Conservation (phyloP, 2,888 invertebrate genomes). For the Hartigia nigra region DNA sequence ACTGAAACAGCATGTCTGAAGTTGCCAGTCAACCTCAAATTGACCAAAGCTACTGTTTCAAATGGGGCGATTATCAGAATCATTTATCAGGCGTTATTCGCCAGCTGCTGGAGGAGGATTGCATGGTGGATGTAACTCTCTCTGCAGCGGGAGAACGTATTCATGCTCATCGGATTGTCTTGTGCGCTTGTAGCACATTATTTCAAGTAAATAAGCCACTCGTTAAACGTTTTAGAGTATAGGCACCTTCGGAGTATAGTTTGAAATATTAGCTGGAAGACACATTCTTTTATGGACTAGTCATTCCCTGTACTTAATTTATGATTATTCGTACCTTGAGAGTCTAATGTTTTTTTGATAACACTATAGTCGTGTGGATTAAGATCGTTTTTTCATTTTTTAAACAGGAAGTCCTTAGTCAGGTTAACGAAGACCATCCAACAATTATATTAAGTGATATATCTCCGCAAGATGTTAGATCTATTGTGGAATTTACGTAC, state of each 20-base stretch:
- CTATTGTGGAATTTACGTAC: constrained; percentile 63
- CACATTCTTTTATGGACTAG: not conserved
- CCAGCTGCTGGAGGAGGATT: constrained; percentile 60
- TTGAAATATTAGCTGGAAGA: not conserved
- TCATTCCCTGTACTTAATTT: not conserved
- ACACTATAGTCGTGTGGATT: not conserved
- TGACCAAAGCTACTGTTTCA: constrained; percentile 57
- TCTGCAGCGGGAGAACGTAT: constrained; percentile 64
- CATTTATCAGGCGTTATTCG: constrained; percentile 61
- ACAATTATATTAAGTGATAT: constrained; percentile 64
- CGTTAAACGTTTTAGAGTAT: not conserved
- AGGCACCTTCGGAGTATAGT: not conserved
- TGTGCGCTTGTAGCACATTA: constrained; percentile 67
- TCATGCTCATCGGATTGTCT: constrained; percentile 67
- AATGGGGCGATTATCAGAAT: constrained; percentile 64
- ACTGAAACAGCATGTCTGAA: constrained; percentile 55
- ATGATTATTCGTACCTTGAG: not conserved
- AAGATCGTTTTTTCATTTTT: not conserved
- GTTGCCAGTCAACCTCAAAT: constrained; percentile 32
- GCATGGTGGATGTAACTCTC: constrained; percentile 67
- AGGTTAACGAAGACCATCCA: constrained; percentile 59
- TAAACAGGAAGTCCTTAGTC: constrained; percentile 60
- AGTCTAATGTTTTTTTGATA: not conserved
- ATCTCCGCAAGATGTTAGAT: constrained; percentile 58
- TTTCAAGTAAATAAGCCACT: constrained; percentile 58